Base-by-base conservation (phyloP, 2,888 invertebrate species). In the Stenodera caucasica region DNA sequence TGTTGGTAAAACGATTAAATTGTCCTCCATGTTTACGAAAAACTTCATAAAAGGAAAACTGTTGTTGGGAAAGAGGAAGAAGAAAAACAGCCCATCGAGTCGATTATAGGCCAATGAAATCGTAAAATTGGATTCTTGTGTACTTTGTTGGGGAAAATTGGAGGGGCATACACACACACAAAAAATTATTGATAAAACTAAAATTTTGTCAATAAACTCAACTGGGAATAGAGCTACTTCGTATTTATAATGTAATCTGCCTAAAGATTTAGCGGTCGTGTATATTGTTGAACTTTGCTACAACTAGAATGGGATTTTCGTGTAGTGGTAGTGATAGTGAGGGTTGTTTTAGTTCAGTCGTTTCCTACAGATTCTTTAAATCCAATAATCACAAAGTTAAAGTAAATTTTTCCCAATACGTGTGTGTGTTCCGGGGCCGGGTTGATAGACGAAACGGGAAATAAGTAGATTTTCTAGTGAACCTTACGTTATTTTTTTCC, bases 271-370 rank as follows among this genome's bases (percentile, higher is more conserved):
- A 18, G 40, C 9, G 40, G 15, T 21, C 12, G 1, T 23, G 21
- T 45, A 45, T 21, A 23, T 21, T 45, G 45, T 45, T 21, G 2
- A 45, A 23, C 45, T 45, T 45, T 9, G 0, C 12, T 45, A 11
- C 12, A 45, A 45, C 45, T 45, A 21, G n/a, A 45, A 45, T 45
- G 45, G 45, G 45, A 45, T 23, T 45, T 23, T 23, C 45, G 6
- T 45, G 45, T 45, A 45, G 21, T 45, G 12, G 45, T 23, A 12
- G 18, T 40, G n/a, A 40, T 18, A 40, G 40, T 45, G 21, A 45
- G 18, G 45, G 21, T 21, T 21, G 45, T 45, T 40, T 40, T 40
- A 40, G 21, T 45, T 45, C 11, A 8, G 11, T 21, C 45, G 11
- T 21, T 12, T 45, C 1, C 21, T 23, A n/a, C 12, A 23, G n/a